Evolutionary conservation across 2,888 invertebrate species (phyloP).

Genomic region (Lacanobia wlatinum): DNA sequence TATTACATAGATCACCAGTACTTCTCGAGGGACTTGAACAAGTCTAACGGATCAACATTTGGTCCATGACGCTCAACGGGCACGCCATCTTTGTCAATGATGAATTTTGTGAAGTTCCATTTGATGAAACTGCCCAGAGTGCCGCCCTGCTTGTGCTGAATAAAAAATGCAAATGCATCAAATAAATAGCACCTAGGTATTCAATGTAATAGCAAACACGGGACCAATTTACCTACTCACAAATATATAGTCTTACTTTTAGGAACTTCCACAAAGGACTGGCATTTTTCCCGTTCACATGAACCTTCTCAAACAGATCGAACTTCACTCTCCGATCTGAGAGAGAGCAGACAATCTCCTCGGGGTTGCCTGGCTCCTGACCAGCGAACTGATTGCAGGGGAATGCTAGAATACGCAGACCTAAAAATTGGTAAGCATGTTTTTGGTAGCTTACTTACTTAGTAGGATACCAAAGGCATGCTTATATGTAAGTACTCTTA

Average conservation of each 20-base stretch:
- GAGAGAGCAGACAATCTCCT: constrained; percentile 92
- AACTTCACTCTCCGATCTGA: constrained; percentile 92
- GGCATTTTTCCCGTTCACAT: constrained; percentile 92
- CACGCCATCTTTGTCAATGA: constrained; percentile 93
- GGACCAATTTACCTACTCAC: not conserved
- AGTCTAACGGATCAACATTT: constrained; percentile 89
- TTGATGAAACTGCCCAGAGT: constrained; percentile 93
- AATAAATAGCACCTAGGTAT: too few species aligned
- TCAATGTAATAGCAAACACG: not conserved
- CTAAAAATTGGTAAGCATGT: constrained; percentile 75
- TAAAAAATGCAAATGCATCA: constrained; percentile 57
- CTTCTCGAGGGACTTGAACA: constrained; percentile 90
- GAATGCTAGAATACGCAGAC: constrained; percentile 95
- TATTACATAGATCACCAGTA: constrained; percentile 84
- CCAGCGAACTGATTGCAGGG: constrained; percentile 97
- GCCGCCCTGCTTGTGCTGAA: constrained; percentile 89
- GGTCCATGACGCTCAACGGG: constrained; percentile 93
- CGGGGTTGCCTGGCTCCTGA: constrained; percentile 92
- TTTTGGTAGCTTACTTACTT: too few species aligned
- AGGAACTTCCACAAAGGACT: constrained; percentile 93
- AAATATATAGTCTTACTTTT: constrained; percentile 82
- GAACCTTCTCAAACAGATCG: constrained; percentile 93
- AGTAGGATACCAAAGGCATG: too few species aligned
- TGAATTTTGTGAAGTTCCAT: constrained; percentile 97
- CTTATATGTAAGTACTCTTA: too few species aligned